Evolutionary conservation across 2,888 invertebrate species (phyloP).

Genomic region (Coelopa pilipes): DNA sequence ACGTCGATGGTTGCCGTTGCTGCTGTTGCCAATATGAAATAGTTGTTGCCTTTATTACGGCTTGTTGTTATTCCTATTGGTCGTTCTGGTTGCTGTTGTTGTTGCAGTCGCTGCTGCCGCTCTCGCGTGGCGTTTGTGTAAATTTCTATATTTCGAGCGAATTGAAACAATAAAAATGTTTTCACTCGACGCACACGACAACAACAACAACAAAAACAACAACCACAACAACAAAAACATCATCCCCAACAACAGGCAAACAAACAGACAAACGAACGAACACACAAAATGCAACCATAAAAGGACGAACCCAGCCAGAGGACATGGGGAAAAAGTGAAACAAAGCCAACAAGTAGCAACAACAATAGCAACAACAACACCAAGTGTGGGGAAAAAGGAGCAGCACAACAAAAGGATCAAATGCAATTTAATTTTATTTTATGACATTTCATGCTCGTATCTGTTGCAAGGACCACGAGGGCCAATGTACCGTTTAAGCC

Average conservation of each 20-base stretch:
- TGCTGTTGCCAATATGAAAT: conserved; percentile 5
- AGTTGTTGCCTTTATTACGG: background rate
- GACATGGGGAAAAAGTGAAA: background rate
- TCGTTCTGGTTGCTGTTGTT: background rate
- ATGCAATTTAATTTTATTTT: conserved; percentile 36
- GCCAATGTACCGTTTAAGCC: conserved; percentile 34
- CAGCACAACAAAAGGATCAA: conserved; percentile 3
- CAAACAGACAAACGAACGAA: background rate
- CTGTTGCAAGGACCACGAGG: conserved; percentile 26
- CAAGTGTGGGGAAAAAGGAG: background rate
- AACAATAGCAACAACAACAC: no score
- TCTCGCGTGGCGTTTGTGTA: background rate
- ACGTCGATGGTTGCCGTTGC: background rate
- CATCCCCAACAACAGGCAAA: no score
- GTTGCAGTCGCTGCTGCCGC: background rate
- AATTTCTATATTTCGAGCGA: conserved; percentile 13
- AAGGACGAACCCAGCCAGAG: background rate
- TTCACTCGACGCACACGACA: conserved; percentile 17
- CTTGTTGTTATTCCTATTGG: background rate
- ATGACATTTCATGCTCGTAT: conserved; percentile 30
- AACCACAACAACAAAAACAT: background rate
- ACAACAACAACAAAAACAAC: conserved; percentile 9
- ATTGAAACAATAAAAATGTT: conserved; percentile 29
- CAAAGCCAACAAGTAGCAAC: no score
- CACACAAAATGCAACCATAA: background rate